Evolutionary conservation across 2,888 invertebrate genomes (phyloP), one percentile per base, ranked within the genome.

Genomic region (Conistra vaccinii): DNA sequence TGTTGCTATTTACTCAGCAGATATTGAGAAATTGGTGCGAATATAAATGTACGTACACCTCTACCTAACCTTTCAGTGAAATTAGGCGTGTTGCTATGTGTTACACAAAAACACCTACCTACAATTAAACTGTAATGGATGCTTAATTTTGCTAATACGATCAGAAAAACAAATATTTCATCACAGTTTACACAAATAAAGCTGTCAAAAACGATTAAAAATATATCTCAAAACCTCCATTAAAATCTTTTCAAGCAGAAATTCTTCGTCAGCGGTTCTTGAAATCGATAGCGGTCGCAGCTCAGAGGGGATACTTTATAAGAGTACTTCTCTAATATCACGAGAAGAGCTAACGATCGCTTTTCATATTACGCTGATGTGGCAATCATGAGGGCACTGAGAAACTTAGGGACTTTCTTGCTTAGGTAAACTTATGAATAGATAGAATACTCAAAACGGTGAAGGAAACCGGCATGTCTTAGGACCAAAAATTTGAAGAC

Each of bases 341-440:
- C 3, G 29, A 68, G 58, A 23, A 42, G 7, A 48, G 42, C 58
- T 72, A 80, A 82, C 84, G 81, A 73, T 70, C 75, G 53, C 72
- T 72, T 80, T 67, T 58, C 39, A 58, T 70, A 75, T 70, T 73
- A 63, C 51, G 81, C 69, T 76, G 81, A 80, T 58, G 61, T 35
- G 10, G 23, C 23, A 0, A 12, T 51, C 29, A 57, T n/a, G 66
- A 62, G 61, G 66, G 26, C n/a, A 57, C 29, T 67, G n/a, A 39
- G 20, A 42, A 17, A 48, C 26, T 39, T 14, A 61, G 10, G 2
- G 14, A 62, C n/a, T n/a, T 42, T 61, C 29, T 55, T 69, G 1
- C 14, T 32, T 12, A 32, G 6, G 32, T 12, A 26, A 12, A 53
- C 12, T 53, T n/a, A n/a, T 51, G 23, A 3, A 23, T 9, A 23